A percentile compares a stretch with the other conserved stretches of the same genome.
Conservation (phyloP, 2,888 invertebrate genomes). For the Eupithecia subumbrata region DNA sequence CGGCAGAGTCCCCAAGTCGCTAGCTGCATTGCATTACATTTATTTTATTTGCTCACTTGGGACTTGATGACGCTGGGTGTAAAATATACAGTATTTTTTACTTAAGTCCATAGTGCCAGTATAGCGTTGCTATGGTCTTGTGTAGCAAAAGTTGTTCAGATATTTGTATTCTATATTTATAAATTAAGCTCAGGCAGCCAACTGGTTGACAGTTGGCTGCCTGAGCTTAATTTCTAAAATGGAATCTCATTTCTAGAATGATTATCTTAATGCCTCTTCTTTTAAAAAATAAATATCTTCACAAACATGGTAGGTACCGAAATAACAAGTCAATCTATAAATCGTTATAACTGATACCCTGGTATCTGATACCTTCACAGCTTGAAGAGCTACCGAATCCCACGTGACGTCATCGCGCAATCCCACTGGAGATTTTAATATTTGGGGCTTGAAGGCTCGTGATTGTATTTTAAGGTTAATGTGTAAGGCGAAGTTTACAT, state of each 20-base stretch:
- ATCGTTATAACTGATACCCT: not conserved
- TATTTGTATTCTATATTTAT: not conserved
- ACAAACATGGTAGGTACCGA: not conserved
- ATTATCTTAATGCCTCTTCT: not conserved
- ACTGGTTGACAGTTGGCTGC: too few relatives aligned
- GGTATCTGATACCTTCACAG: slow-evolving; percentile 14
- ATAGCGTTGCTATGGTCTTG: too few relatives aligned
- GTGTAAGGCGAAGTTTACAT: not conserved
- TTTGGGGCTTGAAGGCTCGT: slow-evolving; percentile 7
- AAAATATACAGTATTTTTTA: too few relatives aligned
- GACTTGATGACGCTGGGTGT: too few relatives aligned
- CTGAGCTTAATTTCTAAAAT: not conserved
- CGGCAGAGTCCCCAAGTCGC: too few relatives aligned
- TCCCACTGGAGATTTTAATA: slow-evolving; percentile 7
- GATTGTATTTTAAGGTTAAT: not conserved
- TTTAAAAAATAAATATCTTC: not conserved
- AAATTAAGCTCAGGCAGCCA: too few relatives aligned
- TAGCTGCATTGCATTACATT: too few relatives aligned
- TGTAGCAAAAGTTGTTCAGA: not conserved
- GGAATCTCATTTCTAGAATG: not conserved
- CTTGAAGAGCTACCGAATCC: slow-evolving; percentile 29
- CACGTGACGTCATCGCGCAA: slow-evolving; percentile 28
- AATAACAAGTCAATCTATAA: not conserved
- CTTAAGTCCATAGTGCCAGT: too few relatives aligned
- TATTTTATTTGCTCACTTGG: too few relatives aligned